These are phyloP conservation scores for Deroptyus accipitrinus DNA, from an alignment of 2,113 vertebrate genomes.

Conservation along the genomic window DNA sequence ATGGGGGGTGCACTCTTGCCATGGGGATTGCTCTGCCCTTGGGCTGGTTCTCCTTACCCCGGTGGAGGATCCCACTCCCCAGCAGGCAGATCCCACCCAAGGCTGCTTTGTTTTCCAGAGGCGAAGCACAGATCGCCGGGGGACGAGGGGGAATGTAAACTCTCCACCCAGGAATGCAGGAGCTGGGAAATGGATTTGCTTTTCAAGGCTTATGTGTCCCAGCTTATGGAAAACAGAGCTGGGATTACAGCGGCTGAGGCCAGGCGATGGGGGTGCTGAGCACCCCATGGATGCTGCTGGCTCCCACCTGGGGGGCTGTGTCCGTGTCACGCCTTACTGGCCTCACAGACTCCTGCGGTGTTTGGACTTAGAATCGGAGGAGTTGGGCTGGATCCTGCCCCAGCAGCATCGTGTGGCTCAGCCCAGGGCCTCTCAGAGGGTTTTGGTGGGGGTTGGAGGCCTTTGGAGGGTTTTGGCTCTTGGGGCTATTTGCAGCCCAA, in stretches of 20 bases:
- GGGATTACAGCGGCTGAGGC: background rate
- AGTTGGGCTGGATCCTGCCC: background rate
- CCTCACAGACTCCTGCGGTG: background rate
- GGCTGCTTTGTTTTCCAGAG: background rate
- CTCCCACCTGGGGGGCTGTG: background rate
- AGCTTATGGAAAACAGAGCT: background rate
- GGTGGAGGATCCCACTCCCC: background rate
- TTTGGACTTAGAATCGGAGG: background rate
- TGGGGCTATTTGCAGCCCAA: accelerated
- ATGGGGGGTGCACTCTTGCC: background rate
- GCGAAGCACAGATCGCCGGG: background rate
- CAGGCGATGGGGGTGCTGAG: accelerated
- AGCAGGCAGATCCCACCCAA: background rate
- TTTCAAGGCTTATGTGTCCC: background rate
- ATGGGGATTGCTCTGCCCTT: background rate
- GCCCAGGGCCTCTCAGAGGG: background rate
- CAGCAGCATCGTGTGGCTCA: background rate
- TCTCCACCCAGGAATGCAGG: conserved; percentile 60
- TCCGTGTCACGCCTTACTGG: accelerated
- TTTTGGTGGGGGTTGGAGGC: accelerated
- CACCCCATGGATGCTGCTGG: background rate
- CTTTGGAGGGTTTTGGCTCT: background rate
- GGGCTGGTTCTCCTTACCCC: background rate
- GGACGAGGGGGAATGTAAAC: conserved; percentile 32
- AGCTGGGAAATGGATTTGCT: background rate